Evolutionary conservation across 2,888 invertebrate species (phyloP).

Genomic region (Erannis defoliaria): DNA sequence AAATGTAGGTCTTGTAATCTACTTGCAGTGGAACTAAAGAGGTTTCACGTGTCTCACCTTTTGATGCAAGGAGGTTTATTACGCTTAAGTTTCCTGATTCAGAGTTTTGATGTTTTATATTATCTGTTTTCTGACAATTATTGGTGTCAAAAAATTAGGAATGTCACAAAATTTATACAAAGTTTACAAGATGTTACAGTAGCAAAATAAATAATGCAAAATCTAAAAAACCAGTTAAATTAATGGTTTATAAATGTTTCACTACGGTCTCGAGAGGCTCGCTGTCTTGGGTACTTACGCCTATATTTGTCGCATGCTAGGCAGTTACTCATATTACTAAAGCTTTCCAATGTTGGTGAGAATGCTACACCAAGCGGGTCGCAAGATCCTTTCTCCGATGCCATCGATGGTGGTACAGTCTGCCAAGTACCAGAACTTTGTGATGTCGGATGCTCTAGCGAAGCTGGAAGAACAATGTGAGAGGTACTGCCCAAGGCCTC

Average conservation of each 20-base stretch:
- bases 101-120: background rate
- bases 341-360: slow-evolving; percentile 9
- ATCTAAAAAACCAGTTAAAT: slow-evolving; percentile 10
- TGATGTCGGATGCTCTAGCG: slow-evolving; percentile 64
- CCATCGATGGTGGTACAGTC: slow-evolving; percentile 35
- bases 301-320: background rate
- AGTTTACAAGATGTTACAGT: background rate
- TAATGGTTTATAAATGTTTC: slow-evolving; percentile 30
- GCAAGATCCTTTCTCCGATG: slow-evolving; percentile 32
- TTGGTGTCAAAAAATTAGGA: background rate
- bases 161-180: background rate
- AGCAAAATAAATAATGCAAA: slow-evolving; percentile 1
- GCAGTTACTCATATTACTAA: background rate
- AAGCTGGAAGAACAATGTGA: slow-evolving; percentile 70
- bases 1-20: too few relatives aligned
- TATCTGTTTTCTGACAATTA: background rate
- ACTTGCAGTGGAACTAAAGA: background rate
- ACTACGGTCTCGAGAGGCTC: background rate
- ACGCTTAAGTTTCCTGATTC: too few relatives aligned
- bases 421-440: slow-evolving; percentile 64
- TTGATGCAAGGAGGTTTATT: too few relatives aligned
- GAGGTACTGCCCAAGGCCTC: slow-evolving; percentile 63
- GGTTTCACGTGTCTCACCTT: background rate
- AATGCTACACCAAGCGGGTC: slow-evolving; percentile 42
- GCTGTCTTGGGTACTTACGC: background rate